phyloP scores from a whole-genome alignment of 92 coral and sea anemone species.

The Siderastrea siderea region DNA sequence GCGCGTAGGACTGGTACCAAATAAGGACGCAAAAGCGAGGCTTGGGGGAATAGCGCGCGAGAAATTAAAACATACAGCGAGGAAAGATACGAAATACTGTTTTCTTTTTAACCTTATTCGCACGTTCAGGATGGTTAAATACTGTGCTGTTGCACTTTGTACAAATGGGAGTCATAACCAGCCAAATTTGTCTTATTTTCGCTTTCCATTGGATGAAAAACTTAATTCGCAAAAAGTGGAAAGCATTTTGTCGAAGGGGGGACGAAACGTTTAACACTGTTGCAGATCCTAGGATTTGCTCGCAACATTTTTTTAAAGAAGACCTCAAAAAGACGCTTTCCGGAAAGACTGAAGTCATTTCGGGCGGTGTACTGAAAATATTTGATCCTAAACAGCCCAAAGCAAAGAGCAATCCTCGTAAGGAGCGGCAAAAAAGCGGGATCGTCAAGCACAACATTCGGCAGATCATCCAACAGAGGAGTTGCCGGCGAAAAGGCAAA shows the following conservation, averaged over 20 bases:
- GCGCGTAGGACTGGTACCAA: conserved; percentile 10
- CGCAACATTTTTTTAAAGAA: conserved; percentile 11
- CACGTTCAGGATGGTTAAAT: background rate
- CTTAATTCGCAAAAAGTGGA: conserved; percentile 36
- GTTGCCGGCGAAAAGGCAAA: background rate
- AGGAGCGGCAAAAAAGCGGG: conserved; percentile 26
- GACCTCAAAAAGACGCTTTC: conserved; percentile 27
- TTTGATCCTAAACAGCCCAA: conserved; percentile 24
- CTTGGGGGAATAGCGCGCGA: conserved; percentile 9
- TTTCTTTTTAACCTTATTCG: background rate
- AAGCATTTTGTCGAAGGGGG: conserved; percentile 34
- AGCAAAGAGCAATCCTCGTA: conserved; percentile 26
- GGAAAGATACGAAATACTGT: conserved; percentile 18
- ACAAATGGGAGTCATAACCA: conserved; percentile 25
- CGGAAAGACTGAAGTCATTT: conserved; percentile 42
- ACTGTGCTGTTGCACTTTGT: conserved; percentile 19
- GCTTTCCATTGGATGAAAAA: conserved; percentile 24
- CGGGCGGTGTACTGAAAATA: conserved; percentile 22
- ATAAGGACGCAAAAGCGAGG: background rate
- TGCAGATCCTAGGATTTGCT: conserved; percentile 29
- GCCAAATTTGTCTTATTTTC: conserved; percentile 12
- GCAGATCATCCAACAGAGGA: background rate
- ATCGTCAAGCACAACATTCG: conserved; percentile 34
- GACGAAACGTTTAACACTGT: conserved; percentile 35
- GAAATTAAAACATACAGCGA: conserved; percentile 12